Evolutionary conservation across 2,888 invertebrate species (phyloP).

Genomic region (Drosophila siamana): DNA sequence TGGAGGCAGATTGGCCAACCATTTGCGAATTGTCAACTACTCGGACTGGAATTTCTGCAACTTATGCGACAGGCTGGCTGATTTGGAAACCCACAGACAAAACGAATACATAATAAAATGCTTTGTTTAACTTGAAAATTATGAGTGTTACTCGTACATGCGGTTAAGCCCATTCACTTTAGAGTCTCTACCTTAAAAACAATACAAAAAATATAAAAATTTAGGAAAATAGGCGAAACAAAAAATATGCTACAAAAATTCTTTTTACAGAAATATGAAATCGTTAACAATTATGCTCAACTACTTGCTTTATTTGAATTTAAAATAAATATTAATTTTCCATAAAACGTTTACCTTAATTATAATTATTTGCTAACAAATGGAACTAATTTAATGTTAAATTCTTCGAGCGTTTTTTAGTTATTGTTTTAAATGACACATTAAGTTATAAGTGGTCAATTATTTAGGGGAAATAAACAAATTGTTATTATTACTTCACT

Average conservation of each 20-base stretch:
- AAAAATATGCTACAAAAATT: no score
- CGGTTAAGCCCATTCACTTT: not conserved
- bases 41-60: slow-evolving; percentile 34
- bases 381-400: not conserved
- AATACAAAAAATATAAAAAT: no score
- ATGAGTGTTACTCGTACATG: slow-evolving; percentile 28
- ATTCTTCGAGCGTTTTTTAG: not conserved
- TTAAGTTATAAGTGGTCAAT: not conserved
- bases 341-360: not conserved
- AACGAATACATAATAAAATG: slow-evolving; percentile 35
- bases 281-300: no score
- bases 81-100: slow-evolving; percentile 35
- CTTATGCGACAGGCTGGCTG: not conserved
- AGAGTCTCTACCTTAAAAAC: slow-evolving; percentile 2
- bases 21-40: slow-evolving; percentile 30
- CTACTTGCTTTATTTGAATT: no score
- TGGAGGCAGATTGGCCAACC: slow-evolving; percentile 43
- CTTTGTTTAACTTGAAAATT: slow-evolving; percentile 40
- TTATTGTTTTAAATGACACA: not conserved
- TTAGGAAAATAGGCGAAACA: no score
- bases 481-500: not conserved
- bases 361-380: not conserved
- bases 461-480: not conserved
- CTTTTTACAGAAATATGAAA: no score
- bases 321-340: no score